These are phyloP conservation scores for Chaetoderma sp. DNA, from an alignment of 2,888 invertebrate species.

Conservation along the genomic window DNA sequence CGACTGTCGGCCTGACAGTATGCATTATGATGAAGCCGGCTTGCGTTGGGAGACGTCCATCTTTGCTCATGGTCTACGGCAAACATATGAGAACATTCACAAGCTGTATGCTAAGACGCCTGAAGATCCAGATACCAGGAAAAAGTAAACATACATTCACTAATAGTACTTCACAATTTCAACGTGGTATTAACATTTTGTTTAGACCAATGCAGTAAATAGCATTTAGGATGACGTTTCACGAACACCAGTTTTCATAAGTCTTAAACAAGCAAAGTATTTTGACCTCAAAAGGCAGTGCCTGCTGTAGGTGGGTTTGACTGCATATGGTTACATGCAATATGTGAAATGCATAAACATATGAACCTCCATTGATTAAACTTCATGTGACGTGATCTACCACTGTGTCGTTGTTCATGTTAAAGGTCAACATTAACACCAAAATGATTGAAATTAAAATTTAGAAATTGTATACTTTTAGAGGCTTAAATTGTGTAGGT, in stretches of 20 bases:
- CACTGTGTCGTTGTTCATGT: too few species aligned
- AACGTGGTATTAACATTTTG: not conserved
- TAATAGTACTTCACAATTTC: not conserved
- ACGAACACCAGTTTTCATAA: not conserved
- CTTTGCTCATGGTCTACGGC: slow-evolving; percentile 51
- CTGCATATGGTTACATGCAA: too few species aligned
- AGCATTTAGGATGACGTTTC: not conserved
- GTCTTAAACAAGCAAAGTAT: too few species aligned
- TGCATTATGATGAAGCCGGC: slow-evolving; percentile 48
- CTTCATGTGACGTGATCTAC: too few species aligned
- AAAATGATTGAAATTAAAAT: too few species aligned
- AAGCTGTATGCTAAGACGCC: slow-evolving; percentile 43
- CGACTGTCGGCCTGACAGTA: slow-evolving; percentile 53
- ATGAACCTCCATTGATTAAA: too few species aligned
- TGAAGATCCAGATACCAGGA: slow-evolving; percentile 33
- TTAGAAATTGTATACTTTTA: too few species aligned
- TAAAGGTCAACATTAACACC: too few species aligned
- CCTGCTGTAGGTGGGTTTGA: too few species aligned
- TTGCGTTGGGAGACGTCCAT: slow-evolving; percentile 58
- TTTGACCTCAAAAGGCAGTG: too few species aligned
- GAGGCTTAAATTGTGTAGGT: too few species aligned
- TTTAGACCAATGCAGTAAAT: not conserved
- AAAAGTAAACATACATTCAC: slow-evolving; percentile 26
- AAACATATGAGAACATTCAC: slow-evolving; percentile 49
- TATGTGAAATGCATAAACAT: too few species aligned